phyloP scores from a whole-genome alignment of 2,797 vertebrate species.

The Pseudochirops cupreus region DNA sequence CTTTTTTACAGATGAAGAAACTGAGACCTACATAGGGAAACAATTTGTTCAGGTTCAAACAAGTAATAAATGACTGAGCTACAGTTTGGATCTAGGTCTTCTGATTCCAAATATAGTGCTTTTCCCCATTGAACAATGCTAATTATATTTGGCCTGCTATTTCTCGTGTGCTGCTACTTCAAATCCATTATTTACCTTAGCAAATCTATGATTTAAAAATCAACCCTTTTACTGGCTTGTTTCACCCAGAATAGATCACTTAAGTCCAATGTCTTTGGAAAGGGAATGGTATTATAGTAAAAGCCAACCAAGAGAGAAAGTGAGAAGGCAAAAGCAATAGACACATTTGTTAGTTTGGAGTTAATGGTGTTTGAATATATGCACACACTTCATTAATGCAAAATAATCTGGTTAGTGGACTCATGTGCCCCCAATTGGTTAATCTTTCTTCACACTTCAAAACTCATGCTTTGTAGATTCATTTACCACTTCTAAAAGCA shows the following conservation, averaged over 20 bases:
- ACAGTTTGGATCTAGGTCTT: not conserved
- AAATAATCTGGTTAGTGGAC: not conserved
- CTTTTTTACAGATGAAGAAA: not conserved
- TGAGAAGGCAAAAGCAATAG: conserved; percentile 20
- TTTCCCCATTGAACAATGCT: not conserved
- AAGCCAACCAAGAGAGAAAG: conserved; percentile 31
- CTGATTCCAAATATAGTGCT: not conserved
- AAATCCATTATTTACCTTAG: conserved; percentile 68
- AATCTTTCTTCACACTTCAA: conserved; percentile 82
- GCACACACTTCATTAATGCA: conserved; percentile 34
- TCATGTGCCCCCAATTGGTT: conserved; percentile 52
- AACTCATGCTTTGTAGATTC: conserved; percentile 65
- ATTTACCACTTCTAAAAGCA: conserved; percentile 88
- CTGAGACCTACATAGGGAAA: not conserved
- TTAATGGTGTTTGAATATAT: conserved; percentile 60
- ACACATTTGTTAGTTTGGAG: conserved; percentile 77
- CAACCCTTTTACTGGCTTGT: conserved; percentile 64
- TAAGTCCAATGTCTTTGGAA: conserved; percentile 64
- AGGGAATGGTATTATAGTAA: conserved; percentile 39
- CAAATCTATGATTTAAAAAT: conserved; percentile 41
- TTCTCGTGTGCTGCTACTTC: conserved; percentile 4
- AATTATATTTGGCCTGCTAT: conserved; percentile 4
- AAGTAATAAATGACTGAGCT: not conserved
- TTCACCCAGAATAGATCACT: conserved; percentile 44
- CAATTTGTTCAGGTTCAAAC: not conserved